phyloP scores from a whole-genome alignment of 2,113 vertebrate species.

The Gopherus flavomarginatus region DNA sequence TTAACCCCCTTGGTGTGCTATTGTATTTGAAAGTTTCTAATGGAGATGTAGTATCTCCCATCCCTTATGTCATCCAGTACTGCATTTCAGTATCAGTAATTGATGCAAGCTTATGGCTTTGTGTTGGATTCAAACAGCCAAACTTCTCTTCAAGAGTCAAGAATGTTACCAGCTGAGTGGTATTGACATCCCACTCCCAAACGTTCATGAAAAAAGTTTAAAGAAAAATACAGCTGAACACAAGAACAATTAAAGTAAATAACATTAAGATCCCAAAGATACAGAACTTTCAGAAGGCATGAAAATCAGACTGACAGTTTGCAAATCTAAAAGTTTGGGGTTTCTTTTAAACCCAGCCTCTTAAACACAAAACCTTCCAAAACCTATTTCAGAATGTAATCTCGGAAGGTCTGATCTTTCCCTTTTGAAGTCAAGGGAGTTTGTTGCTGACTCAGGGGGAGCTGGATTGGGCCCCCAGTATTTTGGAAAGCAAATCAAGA shows the following conservation, averaged over 20 bases:
- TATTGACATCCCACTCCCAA: neutral
- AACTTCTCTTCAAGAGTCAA: neutral
- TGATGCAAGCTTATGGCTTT: neutral
- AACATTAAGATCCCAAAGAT: neutral
- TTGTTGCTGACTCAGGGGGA: neutral
- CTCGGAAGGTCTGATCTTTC: neutral
- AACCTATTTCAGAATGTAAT: neutral
- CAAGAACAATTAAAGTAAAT: constrained; percentile 8
- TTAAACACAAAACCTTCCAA: neutral
- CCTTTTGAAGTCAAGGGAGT: neutral
- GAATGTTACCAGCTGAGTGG: neutral
- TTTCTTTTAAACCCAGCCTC: neutral
- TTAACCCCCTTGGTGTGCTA: neutral
- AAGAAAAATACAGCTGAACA: neutral
- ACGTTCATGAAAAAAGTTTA: neutral
- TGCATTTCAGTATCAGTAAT: neutral
- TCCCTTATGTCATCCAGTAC: neutral
- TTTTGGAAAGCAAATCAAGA: constrained; percentile 28
- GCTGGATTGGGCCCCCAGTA: neutral
- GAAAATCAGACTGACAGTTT: constrained; percentile 29
- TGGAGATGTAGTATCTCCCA: neutral
- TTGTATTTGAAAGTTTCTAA: neutral
- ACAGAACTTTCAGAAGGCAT: neutral
- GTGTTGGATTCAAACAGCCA: neutral
- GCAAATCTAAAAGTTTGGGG: neutral